Evolutionary conservation across 1,140 invertebrate genomes (phyloP).

Genomic region (Epicauta chinensis): DNA sequence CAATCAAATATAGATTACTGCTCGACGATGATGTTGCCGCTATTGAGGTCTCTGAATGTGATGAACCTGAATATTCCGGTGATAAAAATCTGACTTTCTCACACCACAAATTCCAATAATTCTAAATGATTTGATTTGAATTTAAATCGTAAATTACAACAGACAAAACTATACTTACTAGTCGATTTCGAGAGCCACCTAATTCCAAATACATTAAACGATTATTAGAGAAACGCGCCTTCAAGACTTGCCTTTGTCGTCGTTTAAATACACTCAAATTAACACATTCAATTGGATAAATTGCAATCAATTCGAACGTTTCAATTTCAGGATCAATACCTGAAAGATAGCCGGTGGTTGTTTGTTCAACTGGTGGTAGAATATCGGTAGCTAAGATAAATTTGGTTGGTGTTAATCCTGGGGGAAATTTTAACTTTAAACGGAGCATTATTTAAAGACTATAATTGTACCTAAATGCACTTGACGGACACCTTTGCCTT

Average conservation of each 20-base stretch:
- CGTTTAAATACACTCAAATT: slow-evolving; percentile 51
- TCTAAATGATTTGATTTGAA: not conserved
- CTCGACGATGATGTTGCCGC: slow-evolving; percentile 45
- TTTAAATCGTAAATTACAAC: not conserved
- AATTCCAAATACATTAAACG: slow-evolving; percentile 47
- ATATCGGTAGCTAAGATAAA: slow-evolving; percentile 51
- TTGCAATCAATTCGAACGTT: slow-evolving; percentile 50
- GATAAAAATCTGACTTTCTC: slow-evolving; percentile 44
- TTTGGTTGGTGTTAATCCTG: slow-evolving; percentile 50
- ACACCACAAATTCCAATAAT: slow-evolving; percentile 51
- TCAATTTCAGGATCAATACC: slow-evolving; percentile 49
- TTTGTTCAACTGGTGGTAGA: slow-evolving; percentile 35
- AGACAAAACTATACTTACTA: slow-evolving; percentile 37
- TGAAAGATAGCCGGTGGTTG: slow-evolving; percentile 35
- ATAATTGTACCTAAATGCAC: slow-evolving; percentile 47
- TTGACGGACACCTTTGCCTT: slow-evolving; percentile 50
- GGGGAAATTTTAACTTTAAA: not conserved
- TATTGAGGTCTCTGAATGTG: slow-evolving; percentile 48
- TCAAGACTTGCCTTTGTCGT: slow-evolving; percentile 47
- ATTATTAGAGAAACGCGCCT: slow-evolving; percentile 49
- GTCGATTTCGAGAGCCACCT: slow-evolving; percentile 41
- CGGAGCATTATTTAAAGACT: too few relatives aligned
- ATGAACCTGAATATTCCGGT: slow-evolving; percentile 40
- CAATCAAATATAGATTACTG: slow-evolving; percentile 42
- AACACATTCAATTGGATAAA: slow-evolving; percentile 52